phyloP scores from a whole-genome alignment of 1,140 invertebrate species.

The Metaphire vulgaris region DNA sequence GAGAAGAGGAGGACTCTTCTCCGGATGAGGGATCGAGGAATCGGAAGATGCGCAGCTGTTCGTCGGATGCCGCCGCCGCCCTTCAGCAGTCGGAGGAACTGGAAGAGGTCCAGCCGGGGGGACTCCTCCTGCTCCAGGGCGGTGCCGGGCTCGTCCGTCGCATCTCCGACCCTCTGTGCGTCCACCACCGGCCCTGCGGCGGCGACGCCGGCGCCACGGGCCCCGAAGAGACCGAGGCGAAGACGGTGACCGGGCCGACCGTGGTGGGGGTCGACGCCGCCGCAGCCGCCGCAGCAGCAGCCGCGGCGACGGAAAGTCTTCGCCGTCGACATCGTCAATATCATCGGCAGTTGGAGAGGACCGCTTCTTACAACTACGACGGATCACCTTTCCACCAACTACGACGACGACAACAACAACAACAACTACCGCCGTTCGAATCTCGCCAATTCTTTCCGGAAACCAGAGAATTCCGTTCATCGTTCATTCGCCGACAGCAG shows the following conservation, averaged over 20 bases:
- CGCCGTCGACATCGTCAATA: background rate
- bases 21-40: background rate
- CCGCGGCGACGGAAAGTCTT: too few relatives aligned
- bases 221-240: background rate
- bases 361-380: background rate
- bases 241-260: background rate
- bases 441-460: background rate
- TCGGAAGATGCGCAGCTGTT: conserved; percentile 15
- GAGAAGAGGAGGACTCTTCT: background rate
- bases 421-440: background rate
- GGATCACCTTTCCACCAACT: background rate
- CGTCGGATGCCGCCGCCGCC: conserved; percentile 16
- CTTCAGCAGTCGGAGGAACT: conserved; percentile 9
- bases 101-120: background rate
- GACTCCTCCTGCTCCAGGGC: background rate
- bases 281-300: conserved; percentile 5
- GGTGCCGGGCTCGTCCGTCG: background rate
- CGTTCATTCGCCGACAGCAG: too few relatives aligned
- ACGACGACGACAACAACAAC: background rate
- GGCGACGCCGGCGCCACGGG: background rate
- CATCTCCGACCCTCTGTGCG: conserved; percentile 16
- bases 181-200: background rate
- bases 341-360: background rate
- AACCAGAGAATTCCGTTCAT: background rate
- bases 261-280: background rate